phyloP scores from a whole-genome alignment of 2,113 vertebrate genomes.

The Pseudorasbora parva region DNA sequence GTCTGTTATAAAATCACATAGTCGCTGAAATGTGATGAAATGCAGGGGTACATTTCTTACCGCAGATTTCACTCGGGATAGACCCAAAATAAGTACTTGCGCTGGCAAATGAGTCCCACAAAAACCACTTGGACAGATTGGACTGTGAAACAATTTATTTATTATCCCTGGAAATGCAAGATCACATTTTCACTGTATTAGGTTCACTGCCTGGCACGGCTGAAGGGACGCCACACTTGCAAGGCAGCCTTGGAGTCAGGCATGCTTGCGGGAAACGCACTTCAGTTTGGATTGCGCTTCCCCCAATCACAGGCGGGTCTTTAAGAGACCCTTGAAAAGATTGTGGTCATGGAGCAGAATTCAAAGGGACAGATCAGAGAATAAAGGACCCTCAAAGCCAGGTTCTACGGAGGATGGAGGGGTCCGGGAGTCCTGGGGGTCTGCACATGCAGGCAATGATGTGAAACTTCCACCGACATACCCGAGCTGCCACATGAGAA shows the following conservation, averaged over 20 bases:
- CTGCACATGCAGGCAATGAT: constrained; percentile 47
- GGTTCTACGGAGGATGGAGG: constrained; percentile 34
- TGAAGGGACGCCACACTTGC: constrained; percentile 36
- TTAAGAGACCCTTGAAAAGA: constrained; percentile 70
- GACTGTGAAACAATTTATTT: constrained; percentile 41
- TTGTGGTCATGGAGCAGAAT: constrained; percentile 72
- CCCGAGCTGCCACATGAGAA: constrained; percentile 11
- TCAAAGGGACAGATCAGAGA: constrained; percentile 73
- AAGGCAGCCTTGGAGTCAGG: constrained; percentile 45
- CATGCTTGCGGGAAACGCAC: constrained; percentile 53
- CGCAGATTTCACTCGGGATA: constrained; percentile 66
- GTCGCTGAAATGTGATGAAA: constrained; percentile 71
- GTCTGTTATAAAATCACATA: constrained; percentile 55
- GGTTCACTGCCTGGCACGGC: constrained; percentile 9
- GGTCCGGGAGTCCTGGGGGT: constrained; percentile 36
- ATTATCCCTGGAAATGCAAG: constrained; percentile 44
- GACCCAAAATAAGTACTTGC: constrained; percentile 45
- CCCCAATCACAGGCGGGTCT: constrained; percentile 55
- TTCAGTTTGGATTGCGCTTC: constrained; percentile 63
- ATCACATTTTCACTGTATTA: constrained; percentile 40
- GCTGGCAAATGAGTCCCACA: constrained; percentile 27
- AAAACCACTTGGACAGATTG: constrained; percentile 12
- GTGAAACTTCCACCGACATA: constrained; percentile 53
- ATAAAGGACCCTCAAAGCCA: constrained; percentile 63
- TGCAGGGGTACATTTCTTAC: constrained; percentile 69